These are phyloP conservation scores for Xiphydria camelus DNA, from an alignment of 2,888 invertebrate species.

Conservation along the genomic window DNA sequence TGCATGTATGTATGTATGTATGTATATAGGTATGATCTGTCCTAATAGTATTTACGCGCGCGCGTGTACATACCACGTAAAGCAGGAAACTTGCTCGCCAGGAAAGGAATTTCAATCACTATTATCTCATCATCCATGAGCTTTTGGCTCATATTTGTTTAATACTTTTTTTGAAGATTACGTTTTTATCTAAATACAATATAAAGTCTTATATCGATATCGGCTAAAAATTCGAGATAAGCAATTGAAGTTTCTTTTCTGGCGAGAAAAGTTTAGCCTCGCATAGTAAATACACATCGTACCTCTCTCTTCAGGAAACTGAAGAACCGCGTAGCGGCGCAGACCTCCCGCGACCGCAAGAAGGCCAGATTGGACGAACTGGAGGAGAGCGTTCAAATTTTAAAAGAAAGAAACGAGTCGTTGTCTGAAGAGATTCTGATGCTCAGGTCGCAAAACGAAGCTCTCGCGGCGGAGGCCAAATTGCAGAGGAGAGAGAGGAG, in stretches of 20 bases:
- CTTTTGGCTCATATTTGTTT: not conserved
- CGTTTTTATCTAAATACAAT: too few relatives aligned
- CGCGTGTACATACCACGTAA: too few relatives aligned
- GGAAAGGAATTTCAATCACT: too few relatives aligned
- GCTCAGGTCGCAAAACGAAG: conserved; percentile 70
- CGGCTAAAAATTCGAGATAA: too few relatives aligned
- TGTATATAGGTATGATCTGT: too few relatives aligned
- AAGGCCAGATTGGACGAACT: conserved; percentile 91
- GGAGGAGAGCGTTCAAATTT: conserved; percentile 70
- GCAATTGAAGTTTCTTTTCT: too few relatives aligned
- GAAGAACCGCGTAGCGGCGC: conserved; percentile 96
- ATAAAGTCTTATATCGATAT: too few relatives aligned
- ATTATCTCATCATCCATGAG: not conserved
- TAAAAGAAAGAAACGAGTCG: conserved; percentile 68
- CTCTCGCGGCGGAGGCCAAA: conserved; percentile 68
- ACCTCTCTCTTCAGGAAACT: conserved; percentile 72
- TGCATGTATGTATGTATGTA: too few relatives aligned
- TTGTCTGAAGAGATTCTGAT: conserved; percentile 69
- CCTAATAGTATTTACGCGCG: too few relatives aligned
- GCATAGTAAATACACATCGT: too few relatives aligned
- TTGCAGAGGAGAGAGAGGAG: conserved; percentile 62
- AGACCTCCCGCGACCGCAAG: conserved; percentile 94
- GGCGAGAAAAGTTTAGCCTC: too few relatives aligned
- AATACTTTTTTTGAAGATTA: not conserved
- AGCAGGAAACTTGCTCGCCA: too few relatives aligned